phyloP scores from a whole-genome alignment of 1,140 invertebrate species.

The Psix sp. region DNA sequence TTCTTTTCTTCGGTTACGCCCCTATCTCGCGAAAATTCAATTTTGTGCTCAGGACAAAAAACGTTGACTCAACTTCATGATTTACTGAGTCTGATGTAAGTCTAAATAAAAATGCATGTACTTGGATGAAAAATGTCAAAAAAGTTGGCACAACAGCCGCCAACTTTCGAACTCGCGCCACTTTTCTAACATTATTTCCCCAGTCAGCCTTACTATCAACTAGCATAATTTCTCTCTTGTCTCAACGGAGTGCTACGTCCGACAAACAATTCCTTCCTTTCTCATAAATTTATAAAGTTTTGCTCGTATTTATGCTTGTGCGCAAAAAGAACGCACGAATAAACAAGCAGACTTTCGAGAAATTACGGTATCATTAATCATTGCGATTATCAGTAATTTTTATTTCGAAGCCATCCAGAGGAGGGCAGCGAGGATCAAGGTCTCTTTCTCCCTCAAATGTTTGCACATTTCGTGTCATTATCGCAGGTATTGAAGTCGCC shows the following conservation, averaged over 20 bases:
- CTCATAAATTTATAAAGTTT: slow-evolving; percentile 41
- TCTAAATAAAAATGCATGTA: slow-evolving; percentile 58
- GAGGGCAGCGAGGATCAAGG: slow-evolving; percentile 6
- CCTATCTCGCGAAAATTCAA: too few species aligned
- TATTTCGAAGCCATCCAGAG: slow-evolving; percentile 30
- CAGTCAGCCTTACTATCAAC: slow-evolving; percentile 53
- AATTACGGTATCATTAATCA: slow-evolving; percentile 19
- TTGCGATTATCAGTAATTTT: slow-evolving; percentile 18
- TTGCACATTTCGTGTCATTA: slow-evolving; percentile 52
- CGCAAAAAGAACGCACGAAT: slow-evolving; percentile 1
- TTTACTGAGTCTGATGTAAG: slow-evolving; percentile 56
- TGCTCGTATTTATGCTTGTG: slow-evolving; percentile 9
- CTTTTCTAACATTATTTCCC: slow-evolving; percentile 56
- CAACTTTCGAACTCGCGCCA: slow-evolving; percentile 47
- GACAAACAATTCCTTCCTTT: slow-evolving; percentile 39
- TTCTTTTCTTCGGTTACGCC: too few species aligned
- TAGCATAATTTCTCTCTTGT: slow-evolving; percentile 43
- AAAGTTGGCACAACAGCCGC: slow-evolving; percentile 39
- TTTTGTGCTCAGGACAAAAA: slow-evolving; percentile 10
- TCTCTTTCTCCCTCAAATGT: slow-evolving; percentile 36
- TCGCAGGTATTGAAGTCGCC: slow-evolving; percentile 53
- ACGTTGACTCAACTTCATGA: slow-evolving; percentile 30
- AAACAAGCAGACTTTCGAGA: not conserved
- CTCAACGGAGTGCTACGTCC: slow-evolving; percentile 42
- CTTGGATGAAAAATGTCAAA: slow-evolving; percentile 55